phyloP scores from a whole-genome alignment of 1,140 invertebrate species.

The Hyles euphorbiae region DNA sequence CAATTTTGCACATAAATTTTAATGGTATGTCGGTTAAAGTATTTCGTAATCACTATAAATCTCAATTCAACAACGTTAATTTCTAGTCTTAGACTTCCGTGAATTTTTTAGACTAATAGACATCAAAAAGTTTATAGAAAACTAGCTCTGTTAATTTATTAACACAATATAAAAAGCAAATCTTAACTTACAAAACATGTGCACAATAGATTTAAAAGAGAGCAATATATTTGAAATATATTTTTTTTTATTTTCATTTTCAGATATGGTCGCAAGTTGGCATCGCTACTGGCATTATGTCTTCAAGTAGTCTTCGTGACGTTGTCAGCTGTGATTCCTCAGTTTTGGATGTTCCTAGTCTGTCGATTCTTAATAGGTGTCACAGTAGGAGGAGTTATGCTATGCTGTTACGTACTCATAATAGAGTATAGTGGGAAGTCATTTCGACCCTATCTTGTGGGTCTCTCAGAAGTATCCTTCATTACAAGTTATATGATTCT shows the following conservation, averaged over 20 bases:
- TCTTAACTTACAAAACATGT: too few relatives aligned
- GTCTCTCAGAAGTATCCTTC: conserved; percentile 45
- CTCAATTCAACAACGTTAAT: too few relatives aligned
- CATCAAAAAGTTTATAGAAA: too few relatives aligned
- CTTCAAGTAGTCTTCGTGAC: conserved; percentile 76
- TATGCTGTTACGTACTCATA: conserved; percentile 75
- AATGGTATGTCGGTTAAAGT: too few relatives aligned
- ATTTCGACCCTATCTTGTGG: conserved; percentile 51
- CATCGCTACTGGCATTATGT: conserved; percentile 74
- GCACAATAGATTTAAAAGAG: too few relatives aligned
- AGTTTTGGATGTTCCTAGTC: conserved; percentile 78
- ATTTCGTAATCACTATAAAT: too few relatives aligned
- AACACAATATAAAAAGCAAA: too few relatives aligned
- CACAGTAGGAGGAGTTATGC: conserved; percentile 77
- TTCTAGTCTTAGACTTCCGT: too few relatives aligned
- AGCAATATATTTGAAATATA: too few relatives aligned
- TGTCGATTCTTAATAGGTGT: conserved; percentile 77
- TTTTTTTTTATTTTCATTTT: conserved; percentile 24
- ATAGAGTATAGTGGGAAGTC: conserved; percentile 70
- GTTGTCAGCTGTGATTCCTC: conserved; percentile 76
- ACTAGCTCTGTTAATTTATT: too few relatives aligned
- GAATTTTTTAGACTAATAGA: too few relatives aligned
- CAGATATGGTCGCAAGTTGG: conserved; percentile 79
- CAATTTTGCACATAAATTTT: too few relatives aligned
- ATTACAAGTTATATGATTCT: conserved; percentile 75